phyloP scores from a whole-genome alignment of 2,797 vertebrate species.

The Rhynchotus rufescens region DNA sequence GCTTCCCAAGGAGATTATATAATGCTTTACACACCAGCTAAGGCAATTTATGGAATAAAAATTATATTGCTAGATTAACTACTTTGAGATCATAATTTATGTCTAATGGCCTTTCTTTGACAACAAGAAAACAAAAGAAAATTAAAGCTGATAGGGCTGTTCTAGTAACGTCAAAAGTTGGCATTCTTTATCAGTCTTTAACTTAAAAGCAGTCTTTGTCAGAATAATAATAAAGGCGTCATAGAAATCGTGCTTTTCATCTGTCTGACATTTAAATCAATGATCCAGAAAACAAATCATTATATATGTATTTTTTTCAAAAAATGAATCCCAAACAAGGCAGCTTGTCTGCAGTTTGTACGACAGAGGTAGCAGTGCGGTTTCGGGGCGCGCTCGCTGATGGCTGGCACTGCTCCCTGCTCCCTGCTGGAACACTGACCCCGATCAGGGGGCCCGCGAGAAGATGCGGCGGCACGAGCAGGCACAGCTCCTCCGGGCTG shows the following conservation, averaged over 20 bases:
- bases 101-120: constrained; percentile 64
- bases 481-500: constrained; percentile 72
- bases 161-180: constrained; percentile 73
- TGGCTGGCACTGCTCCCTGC: constrained; percentile 67
- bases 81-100: constrained; percentile 70
- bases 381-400: constrained; percentile 56
- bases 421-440: constrained; percentile 73
- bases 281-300: constrained; percentile 63
- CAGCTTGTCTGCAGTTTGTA: neutral
- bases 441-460: constrained; percentile 67
- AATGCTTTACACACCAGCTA: neutral
- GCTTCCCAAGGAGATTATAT: neutral
- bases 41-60: constrained; percentile 38
- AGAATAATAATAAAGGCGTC: constrained; percentile 76
- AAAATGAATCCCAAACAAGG: constrained; percentile 57
- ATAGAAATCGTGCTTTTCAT: constrained; percentile 79
- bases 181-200: constrained; percentile 77
- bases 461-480: constrained; percentile 36
- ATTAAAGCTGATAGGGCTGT: constrained; percentile 70
- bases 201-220: constrained; percentile 78
- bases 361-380: constrained; percentile 40
- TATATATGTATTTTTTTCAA: constrained; percentile 52
- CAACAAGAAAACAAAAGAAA: constrained; percentile 61
- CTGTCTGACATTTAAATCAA: constrained; percentile 78
- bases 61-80: constrained; percentile 40